A percentile compares a stretch with the other conserved stretches of the same genome.
Conservation (phyloP, 2,797 vertebrate species). For the Taenioides sp. region DNA sequence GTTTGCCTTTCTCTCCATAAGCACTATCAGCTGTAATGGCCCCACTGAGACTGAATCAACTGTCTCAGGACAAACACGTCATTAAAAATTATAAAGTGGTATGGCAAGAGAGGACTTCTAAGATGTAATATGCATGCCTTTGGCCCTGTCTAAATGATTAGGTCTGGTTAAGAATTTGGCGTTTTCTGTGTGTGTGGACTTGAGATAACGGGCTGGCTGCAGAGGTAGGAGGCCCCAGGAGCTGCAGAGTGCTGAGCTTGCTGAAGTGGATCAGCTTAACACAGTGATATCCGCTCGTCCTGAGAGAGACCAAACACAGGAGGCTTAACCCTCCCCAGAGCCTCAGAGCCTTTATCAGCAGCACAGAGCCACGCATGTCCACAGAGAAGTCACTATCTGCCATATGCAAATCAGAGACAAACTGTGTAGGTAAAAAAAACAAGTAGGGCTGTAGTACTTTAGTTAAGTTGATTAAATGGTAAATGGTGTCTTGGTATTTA, state of each 20-base stretch:
- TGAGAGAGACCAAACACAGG: conserved; percentile 30
- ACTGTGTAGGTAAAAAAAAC: neutral
- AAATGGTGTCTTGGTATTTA: too few relatives aligned
- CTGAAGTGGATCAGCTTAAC: conserved; percentile 53
- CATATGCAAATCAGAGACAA: conserved; percentile 6
- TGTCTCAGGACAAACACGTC: conserved; percentile 42
- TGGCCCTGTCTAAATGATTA: conserved; percentile 24
- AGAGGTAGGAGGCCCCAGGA: conserved; percentile 32
- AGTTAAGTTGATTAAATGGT: too few relatives aligned
- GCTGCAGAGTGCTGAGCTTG: conserved; percentile 46
- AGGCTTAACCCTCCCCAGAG: conserved; percentile 9
- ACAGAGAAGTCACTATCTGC: conserved; percentile 14
- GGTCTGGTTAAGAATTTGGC: conserved; percentile 20
- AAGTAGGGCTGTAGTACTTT: neutral
- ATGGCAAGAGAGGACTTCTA: conserved; percentile 13
- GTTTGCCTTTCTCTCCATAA: conserved; percentile 22
- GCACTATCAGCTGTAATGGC: conserved; percentile 23
- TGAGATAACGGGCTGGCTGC: conserved; percentile 45
- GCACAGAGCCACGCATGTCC: conserved; percentile 10
- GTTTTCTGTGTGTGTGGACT: conserved; percentile 39
- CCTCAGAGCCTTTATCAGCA: conserved; percentile 16
- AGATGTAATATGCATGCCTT: conserved; percentile 16
- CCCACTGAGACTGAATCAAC: conserved; percentile 17
- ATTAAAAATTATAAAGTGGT: conserved; percentile 25
- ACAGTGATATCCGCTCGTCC: conserved; percentile 39